A percentile compares a stretch with the other conserved stretches of the same genome.
Evolutionary conservation across 2,797 vertebrate genomes (phyloP).

Genomic region (Myripristis jacobus): DNA sequence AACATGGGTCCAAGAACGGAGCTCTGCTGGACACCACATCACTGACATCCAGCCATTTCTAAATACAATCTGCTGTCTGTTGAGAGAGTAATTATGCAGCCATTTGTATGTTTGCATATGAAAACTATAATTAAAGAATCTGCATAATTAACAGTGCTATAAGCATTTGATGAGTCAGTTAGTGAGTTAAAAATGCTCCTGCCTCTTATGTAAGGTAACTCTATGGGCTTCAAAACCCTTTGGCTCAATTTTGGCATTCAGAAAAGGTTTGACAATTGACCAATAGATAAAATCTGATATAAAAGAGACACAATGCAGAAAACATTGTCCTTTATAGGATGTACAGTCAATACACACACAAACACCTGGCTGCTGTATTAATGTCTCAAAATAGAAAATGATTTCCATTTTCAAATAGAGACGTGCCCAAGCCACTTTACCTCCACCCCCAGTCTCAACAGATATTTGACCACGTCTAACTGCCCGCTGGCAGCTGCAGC

Average conservation of each 20-base stretch:
- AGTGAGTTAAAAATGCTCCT: too few relatives aligned
- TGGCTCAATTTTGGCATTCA: too few relatives aligned
- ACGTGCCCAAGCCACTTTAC: slow-evolving; percentile 70
- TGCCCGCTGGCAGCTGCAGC: slow-evolving; percentile 92
- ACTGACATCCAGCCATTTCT: slow-evolving; percentile 3
- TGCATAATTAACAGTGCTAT: too few relatives aligned
- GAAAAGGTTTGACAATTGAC: too few relatives aligned
- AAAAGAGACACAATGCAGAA: too few relatives aligned
- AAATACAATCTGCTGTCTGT: slow-evolving; percentile 1
- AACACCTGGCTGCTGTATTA: not conserved
- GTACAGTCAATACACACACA: not conserved
- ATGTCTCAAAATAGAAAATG: not conserved
- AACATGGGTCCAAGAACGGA: not conserved
- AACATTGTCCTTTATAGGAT: too few relatives aligned
- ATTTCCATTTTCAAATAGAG: not conserved
- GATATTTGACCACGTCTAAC: slow-evolving; percentile 89
- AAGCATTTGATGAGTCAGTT: too few relatives aligned
- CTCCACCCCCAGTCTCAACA: slow-evolving; percentile 90
- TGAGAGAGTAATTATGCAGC: not conserved
- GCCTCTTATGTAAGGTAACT: too few relatives aligned
- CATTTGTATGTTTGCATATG: not conserved
- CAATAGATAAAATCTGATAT: too few relatives aligned
- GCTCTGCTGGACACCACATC: not conserved
- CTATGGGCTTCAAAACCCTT: too few relatives aligned
- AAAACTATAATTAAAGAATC: not conserved